These are phyloP conservation scores for Orchesellides sinensis DNA, from an alignment of 2,888 invertebrate genomes.

Conservation along the genomic window DNA sequence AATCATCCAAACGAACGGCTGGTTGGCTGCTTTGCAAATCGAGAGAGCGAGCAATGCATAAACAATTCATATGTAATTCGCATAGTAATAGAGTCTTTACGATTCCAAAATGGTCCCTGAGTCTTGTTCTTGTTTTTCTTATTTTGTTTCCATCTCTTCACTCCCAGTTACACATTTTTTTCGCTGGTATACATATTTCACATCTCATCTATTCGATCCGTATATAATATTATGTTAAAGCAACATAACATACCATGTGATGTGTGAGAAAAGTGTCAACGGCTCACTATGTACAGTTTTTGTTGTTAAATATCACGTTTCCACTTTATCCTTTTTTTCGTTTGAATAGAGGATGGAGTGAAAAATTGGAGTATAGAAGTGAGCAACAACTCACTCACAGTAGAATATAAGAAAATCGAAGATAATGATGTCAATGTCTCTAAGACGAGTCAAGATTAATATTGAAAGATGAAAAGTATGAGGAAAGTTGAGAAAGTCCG, in stretches of 20 bases:
- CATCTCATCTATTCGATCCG: not conserved
- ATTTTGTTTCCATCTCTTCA: too few relatives aligned
- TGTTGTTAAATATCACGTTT: too few relatives aligned
- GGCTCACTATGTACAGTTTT: too few relatives aligned
- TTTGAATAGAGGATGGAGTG: not conserved
- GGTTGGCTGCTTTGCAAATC: not conserved
- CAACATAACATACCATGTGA: too few relatives aligned
- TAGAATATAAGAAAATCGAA: slow-evolving; percentile 2
- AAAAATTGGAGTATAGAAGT: not conserved
- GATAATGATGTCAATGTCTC: not conserved
- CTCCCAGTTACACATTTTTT: not conserved
- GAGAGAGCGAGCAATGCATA: slow-evolving; percentile 16
- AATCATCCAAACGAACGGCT: not conserved
- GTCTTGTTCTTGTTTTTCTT: too few relatives aligned
- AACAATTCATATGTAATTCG: slow-evolving; percentile 28
- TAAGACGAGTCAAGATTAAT: not conserved
- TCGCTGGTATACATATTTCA: not conserved
- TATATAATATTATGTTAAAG: not conserved
- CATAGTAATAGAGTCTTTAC: slow-evolving; percentile 21
- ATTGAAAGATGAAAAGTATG: not conserved
- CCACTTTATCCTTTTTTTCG: not conserved
- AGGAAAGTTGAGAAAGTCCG: not conserved
- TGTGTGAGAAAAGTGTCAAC: not conserved
- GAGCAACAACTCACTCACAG: not conserved
- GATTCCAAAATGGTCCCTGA: not conserved